A percentile compares a stretch with the other conserved stretches of the same genome.
These are phyloP conservation scores for Lanistes nyassanus DNA, from an alignment of 1,140 invertebrate species.

Conservation along the genomic window DNA sequence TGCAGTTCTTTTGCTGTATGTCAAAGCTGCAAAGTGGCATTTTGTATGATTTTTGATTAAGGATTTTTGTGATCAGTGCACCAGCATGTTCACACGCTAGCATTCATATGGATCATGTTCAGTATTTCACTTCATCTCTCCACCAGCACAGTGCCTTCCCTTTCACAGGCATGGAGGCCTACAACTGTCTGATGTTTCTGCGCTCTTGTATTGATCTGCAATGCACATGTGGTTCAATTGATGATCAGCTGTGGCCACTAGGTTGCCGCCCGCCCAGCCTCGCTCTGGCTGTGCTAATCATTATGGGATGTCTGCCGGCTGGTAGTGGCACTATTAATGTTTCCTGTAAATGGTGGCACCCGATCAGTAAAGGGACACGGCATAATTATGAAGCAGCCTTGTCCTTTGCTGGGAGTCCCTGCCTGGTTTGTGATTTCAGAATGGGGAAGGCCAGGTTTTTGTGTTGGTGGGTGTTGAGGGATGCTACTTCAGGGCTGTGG, in stretches of 20 bases:
- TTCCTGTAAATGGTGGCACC: conserved; percentile 19
- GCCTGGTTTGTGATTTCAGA: conserved; percentile 2
- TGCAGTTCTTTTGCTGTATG: too few species aligned
- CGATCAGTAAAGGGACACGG: not conserved
- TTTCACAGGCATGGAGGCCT: not conserved
- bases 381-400: not conserved
- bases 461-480: not conserved
- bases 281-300: conserved; percentile 17
- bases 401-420: not conserved
- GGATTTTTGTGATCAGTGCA: too few species aligned
- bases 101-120: not conserved
- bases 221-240: conserved; percentile 16
- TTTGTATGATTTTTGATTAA: too few species aligned
- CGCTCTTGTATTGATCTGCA: not conserved
- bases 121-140: not conserved
- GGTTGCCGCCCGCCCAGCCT: conserved; percentile 25
- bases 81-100: too few species aligned
- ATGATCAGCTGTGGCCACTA: conserved; percentile 20
- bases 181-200: not conserved
- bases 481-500: not conserved
- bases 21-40: too few species aligned
- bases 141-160: not conserved
- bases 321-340: conserved; percentile 27
- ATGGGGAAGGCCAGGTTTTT: not conserved
- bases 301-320: conserved; percentile 22